These are phyloP conservation scores for Triops longicaudatus DNA, from an alignment of 1,140 invertebrate species.

Conservation along the genomic window DNA sequence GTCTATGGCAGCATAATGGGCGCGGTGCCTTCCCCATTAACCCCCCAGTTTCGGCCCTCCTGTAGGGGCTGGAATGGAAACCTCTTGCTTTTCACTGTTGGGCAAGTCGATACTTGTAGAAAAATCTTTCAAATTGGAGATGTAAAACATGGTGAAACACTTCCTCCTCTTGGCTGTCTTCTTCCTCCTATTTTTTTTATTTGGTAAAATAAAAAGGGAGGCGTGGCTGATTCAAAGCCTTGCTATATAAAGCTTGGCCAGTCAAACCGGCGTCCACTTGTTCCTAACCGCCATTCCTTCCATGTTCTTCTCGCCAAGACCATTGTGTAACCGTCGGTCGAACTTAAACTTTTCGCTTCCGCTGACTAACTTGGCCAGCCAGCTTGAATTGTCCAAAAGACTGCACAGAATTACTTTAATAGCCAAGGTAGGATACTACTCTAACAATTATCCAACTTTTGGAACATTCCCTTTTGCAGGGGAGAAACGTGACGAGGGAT, in stretches of 20 bases:
- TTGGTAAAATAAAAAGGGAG: neutral
- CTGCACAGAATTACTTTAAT: neutral
- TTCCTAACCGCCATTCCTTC: constrained; percentile 1
- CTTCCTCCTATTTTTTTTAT: neutral
- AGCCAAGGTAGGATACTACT: neutral
- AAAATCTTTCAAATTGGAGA: neutral
- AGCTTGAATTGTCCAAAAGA: neutral
- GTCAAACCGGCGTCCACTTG: neutral
- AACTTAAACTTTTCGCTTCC: neutral
- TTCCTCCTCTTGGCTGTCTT: neutral
- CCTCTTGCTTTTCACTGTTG: neutral
- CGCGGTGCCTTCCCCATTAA: neutral
- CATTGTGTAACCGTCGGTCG: neutral
- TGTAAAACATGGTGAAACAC: neutral
- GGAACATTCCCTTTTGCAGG: neutral
- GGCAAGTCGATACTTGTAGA: neutral
- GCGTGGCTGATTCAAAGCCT: neutral
- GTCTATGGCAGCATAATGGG: neutral
- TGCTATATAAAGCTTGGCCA: neutral
- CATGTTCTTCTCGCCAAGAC: neutral
- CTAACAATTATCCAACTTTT: too few species aligned
- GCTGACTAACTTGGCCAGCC: neutral
- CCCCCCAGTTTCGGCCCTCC: neutral
- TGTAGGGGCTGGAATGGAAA: neutral
- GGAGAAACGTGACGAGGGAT: neutral